phyloP scores from a whole-genome alignment of 2,113 vertebrate species.

The Erythrocercus mccallii region DNA sequence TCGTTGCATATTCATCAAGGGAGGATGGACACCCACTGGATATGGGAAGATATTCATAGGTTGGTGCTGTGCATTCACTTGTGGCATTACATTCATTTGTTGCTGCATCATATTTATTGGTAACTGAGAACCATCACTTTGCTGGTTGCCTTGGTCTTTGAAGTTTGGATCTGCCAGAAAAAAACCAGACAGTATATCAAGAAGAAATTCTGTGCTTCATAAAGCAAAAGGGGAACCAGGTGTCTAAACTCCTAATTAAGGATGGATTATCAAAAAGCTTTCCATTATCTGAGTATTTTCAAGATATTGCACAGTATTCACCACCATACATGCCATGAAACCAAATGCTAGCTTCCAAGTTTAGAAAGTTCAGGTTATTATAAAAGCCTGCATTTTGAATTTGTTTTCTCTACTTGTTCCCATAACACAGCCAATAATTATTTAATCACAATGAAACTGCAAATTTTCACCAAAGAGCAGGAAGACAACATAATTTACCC shows the following conservation, averaged over 20 bases:
- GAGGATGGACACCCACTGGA: slow-evolving; percentile 78
- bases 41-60: slow-evolving; percentile 77
- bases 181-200: neutral
- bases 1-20: slow-evolving; percentile 83
- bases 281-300: neutral
- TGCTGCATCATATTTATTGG: slow-evolving; percentile 80
- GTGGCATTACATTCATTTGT: slow-evolving; percentile 79
- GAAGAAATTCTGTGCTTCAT: neutral
- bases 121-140: slow-evolving; percentile 80
- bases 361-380: neutral
- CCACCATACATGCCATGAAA: neutral
- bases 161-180: slow-evolving; percentile 80
- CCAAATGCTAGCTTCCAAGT: neutral
- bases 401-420: neutral
- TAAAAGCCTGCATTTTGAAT: neutral
- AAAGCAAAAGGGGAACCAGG: neutral
- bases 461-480: neutral
- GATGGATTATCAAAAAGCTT: neutral
- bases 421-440: neutral
- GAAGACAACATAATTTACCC: neutral
- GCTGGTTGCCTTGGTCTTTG: slow-evolving; percentile 80
- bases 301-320: neutral
- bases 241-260: neutral
- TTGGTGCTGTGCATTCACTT: slow-evolving; percentile 73
- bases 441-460: neutral